phyloP scores from a whole-genome alignment of 92 coral and sea anemone species.

The Metridium senile region DNA sequence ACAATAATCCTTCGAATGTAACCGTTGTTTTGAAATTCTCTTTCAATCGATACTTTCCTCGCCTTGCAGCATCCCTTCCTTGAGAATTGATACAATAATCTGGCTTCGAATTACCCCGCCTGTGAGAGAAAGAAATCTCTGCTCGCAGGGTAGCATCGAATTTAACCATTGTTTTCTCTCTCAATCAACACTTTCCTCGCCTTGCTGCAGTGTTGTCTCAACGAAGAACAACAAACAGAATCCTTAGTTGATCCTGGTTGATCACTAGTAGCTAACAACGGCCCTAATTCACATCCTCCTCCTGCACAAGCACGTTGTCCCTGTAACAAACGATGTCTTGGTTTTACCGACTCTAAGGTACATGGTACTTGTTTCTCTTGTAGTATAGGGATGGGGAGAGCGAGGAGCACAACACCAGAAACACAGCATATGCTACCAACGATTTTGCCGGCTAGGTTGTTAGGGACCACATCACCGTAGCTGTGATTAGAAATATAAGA shows the following conservation, averaged over 20 bases:
- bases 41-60: too few relatives aligned
- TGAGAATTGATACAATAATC: too few relatives aligned
- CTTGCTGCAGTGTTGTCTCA: constrained; percentile 37
- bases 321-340: constrained; percentile 60
- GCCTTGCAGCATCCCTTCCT: too few relatives aligned
- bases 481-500: constrained; percentile 35
- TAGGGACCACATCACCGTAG: constrained; percentile 92
- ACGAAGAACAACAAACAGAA: constrained; percentile 22
- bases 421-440: constrained; percentile 93
- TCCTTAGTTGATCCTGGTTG: background rate
- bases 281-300: constrained; percentile 7
- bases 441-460: constrained; percentile 82
- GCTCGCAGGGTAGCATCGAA: too few relatives aligned
- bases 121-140: too few relatives aligned
- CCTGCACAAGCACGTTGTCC: constrained; percentile 23
- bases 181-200: constrained; percentile 31
- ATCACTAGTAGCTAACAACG: constrained; percentile 7
- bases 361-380: constrained; percentile 96
- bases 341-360: constrained; percentile 82
- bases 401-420: constrained; percentile 90
- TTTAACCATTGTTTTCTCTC: constrained; percentile 31
- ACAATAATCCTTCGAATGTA: too few relatives aligned
- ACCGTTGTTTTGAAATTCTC: too few relatives aligned
- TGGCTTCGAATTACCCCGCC: too few relatives aligned
- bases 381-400: constrained; percentile 90